Base-by-base conservation (phyloP, 1,140 invertebrate genomes). In the Himalopsyche phryganea region DNA sequence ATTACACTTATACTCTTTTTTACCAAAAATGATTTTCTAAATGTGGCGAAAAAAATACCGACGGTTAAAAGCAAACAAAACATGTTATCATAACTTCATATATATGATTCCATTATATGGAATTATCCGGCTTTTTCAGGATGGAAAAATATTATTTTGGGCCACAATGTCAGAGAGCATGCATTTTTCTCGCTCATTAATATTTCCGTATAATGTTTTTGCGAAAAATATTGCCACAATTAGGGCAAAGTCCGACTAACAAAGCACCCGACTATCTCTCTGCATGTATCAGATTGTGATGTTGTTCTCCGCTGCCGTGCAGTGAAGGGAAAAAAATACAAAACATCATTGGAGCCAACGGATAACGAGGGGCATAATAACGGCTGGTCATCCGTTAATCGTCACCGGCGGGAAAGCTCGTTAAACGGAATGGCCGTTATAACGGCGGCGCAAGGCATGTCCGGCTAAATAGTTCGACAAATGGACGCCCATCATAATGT, bases 331-430 rank as follows among this genome's bases (percentile, higher is more conserved):
- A 49, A 49, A 46, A 56, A 48, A 23, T 38, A 36, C 41, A 54
- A 28, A 33, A 46, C 32, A 46, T 54, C 45, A 42, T 42, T 20
- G 45, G 48, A 48, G 19, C 19, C 32, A 49, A 17, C 45, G 33
- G 51, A 44, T 55, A 55, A 55, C 46, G 53, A 56, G 53, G 58
- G 58, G 58, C 17, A 14, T 13, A n/a, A 38, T 54, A 55, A 60
- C 47, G 51, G 45, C 51, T 45, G 58, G 58, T 60, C 58, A 60
- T 60, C 58, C 45, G 58, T 60, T 60, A 60, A 60, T 53, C 58
- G 36, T 42, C 47, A 57, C 19, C 45, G 47, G 17, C 36, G 55
- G 46, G 47, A 42, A 28, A 38, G 46, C 36, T 46, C 58, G 58
- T 60, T 60, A 60, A 53, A 54, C 38, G 51, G 23, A 61, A 61